Base-by-base conservation (phyloP, 2,113 vertebrate genomes). In the Cacatua alba region DNA sequence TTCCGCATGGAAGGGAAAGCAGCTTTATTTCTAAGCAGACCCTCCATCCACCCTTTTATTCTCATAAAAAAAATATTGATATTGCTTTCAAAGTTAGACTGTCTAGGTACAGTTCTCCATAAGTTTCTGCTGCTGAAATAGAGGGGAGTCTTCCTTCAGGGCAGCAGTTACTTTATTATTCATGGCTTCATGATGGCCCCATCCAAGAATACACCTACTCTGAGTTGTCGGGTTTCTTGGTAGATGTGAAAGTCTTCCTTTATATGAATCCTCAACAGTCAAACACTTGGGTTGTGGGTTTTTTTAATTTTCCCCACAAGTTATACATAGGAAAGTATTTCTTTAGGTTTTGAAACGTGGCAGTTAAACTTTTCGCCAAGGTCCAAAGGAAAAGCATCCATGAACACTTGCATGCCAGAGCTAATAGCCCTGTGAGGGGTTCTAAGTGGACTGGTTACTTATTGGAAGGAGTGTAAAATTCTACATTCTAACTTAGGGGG, bases 271-370 rank as follows among this genome's bases (percentile, higher is more conserved):
- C 37, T 9, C 11, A 68, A 1, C 29, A 31, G 24, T 83, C 35
- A 51, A 43, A 55, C 13, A 5, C 65, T 35, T 59, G 57, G 33
- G 10, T 60, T 39, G 37, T 28, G 28, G 5, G n/a, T n/a, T 59
- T 13, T 59, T 11, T 62, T 64, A 44, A 10, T 23, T 64, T 39
- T 10, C 20, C n/a, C 41, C n/a, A 14, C 13, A 28, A 62, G 46
- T 69, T 68, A 8, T 28, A 49, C 35, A 5, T 28, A 25, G 37
- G 59, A 53, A 53, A 43, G n/a, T 48, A 37, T 35, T 49, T 77
- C 7, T 14, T 12, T 11, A 48, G 29, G 17, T 94, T 86, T 83
- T 84, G 33, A 76, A 60, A 72, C 0, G 0, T 46, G 46, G 1
- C n/a, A 31, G 25, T 49, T 84, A 60, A 70, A 70, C 3, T 67